phyloP scores from a whole-genome alignment of 2,888 invertebrate genomes.

The Andrena praecox region DNA sequence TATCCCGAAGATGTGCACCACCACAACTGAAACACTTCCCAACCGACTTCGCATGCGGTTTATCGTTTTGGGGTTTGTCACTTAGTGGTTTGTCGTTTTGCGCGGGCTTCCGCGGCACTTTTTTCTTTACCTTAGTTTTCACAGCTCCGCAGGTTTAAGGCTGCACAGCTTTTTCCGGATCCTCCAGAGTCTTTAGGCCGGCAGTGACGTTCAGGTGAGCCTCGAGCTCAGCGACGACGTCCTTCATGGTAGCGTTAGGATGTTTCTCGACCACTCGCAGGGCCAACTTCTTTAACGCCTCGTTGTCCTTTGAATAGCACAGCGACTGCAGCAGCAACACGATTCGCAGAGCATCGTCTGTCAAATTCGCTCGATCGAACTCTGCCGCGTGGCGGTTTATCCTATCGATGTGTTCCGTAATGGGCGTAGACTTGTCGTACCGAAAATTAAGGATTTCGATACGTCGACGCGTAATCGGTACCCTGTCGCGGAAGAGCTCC shows the following conservation, averaged over 20 bases:
- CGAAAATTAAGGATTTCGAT: conserved; percentile 24
- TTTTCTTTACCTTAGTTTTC: too few relatives aligned
- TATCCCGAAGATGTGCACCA: not conserved
- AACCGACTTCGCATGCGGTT: not conserved
- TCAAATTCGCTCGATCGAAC: conserved; percentile 7
- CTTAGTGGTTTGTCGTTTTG: not conserved
- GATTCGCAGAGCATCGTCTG: conserved; percentile 3
- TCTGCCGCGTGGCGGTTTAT: conserved; percentile 26
- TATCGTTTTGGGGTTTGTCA: not conserved
- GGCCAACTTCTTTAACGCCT: not conserved
- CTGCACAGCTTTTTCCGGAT: not conserved
- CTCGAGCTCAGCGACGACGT: conserved; percentile 8
- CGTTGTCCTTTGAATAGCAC: not conserved
- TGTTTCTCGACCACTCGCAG: conserved; percentile 10
- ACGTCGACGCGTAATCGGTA: conserved; percentile 10
- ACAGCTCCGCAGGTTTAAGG: not conserved
- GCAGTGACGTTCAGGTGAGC: not conserved
- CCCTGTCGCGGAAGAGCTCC: not conserved
- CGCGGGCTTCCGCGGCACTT: not conserved
- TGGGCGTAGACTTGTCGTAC: conserved; percentile 1
- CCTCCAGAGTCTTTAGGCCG: not conserved
- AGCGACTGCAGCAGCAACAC: conserved; percentile 1
- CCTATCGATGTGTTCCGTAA: not conserved
- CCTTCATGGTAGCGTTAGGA: not conserved
- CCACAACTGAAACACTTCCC: conserved; percentile 8